Evolutionary conservation across 1,140 invertebrate genomes (phyloP), one percentile per base, ranked within the genome.

Genomic region (Penaeus indicus): DNA sequence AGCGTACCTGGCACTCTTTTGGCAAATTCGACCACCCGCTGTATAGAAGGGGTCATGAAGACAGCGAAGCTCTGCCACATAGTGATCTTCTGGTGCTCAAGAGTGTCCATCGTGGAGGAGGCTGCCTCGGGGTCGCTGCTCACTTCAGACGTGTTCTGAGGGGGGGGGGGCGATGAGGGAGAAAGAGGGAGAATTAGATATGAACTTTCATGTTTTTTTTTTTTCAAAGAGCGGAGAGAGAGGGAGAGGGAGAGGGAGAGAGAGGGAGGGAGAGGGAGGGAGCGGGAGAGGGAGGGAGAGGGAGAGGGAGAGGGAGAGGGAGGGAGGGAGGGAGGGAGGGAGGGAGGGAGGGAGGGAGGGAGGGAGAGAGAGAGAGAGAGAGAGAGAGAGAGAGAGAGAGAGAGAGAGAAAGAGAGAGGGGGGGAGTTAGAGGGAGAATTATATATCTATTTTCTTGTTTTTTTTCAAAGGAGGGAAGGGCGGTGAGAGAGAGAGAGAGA

Each of bases 11-110:
- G 97, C 89, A 98, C 95, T 91, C 96, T 94, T 93, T 98, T 99
- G 32, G 97, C 97, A 92, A 98, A 98, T 92, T 98, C 97, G 11
- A 99, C 97, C 90, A 98, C 96, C 92, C 96, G 95, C 92, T 98
- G 97, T 21, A 98, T 97, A 69, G 95, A 96, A 1, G 97, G 97
- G 7, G 97, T 93, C 60, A 93, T 91, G 54, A 91, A 90, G n/a
- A 91, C 90, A 16, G 93, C 92, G 60, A 93, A 92, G 21, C 91
- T 91, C 89, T 93, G 92, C 92, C 93, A 93, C 92, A 93, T 91
- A 32, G 91, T 91, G 42, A 94, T 92, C 80, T 92, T 92, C 89
- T 93, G 91, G n/a, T 92, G 91, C 79, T 94, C 93, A 47, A 92
- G 89, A 78, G 92, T 91, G 77, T 93, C 93, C 18, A 91, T 90